Conservation (phyloP, 2,888 invertebrate species). For the Drosophila mimica region DNA sequence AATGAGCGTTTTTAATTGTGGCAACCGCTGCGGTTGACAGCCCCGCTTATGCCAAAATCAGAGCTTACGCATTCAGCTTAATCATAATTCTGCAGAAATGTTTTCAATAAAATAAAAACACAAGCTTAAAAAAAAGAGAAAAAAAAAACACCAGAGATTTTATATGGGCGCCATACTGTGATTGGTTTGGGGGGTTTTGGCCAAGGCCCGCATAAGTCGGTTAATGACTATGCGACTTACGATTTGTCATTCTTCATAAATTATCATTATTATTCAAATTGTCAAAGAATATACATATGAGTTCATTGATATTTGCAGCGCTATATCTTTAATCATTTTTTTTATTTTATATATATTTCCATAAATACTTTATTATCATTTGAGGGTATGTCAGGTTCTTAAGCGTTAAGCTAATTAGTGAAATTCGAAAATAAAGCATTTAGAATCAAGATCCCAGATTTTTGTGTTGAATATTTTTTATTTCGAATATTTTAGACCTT, state of each 20-base stretch:
- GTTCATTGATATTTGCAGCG: slow-evolving; percentile 11
- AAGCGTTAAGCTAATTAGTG: background rate
- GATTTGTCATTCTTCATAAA: slow-evolving; percentile 49
- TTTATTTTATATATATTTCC: background rate
- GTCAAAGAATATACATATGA: background rate
- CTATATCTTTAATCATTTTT: background rate
- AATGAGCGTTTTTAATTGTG: slow-evolving; percentile 60
- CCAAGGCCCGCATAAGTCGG: slow-evolving; percentile 60
- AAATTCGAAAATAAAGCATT: background rate
- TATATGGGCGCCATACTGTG: background rate
- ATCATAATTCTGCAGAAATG: slow-evolving; percentile 61
- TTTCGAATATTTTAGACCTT: background rate
- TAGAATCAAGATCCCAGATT: background rate
- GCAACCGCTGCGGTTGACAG: slow-evolving; percentile 20
- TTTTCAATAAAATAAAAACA: slow-evolving; percentile 58
- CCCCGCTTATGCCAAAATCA: slow-evolving; percentile 36
- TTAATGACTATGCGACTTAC: slow-evolving; percentile 66
- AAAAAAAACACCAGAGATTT: background rate
- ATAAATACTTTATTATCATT: slow-evolving; percentile 3
- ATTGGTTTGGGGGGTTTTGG: background rate
- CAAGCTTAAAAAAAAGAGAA: slow-evolving; percentile 28
- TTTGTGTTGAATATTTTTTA: background rate
- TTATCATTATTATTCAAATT: slow-evolving; percentile 40
- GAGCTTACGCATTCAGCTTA: slow-evolving; percentile 46
- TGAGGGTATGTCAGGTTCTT: background rate